Base-by-base conservation (phyloP, 2,888 invertebrate genomes). In the Pandemis corylana region DNA sequence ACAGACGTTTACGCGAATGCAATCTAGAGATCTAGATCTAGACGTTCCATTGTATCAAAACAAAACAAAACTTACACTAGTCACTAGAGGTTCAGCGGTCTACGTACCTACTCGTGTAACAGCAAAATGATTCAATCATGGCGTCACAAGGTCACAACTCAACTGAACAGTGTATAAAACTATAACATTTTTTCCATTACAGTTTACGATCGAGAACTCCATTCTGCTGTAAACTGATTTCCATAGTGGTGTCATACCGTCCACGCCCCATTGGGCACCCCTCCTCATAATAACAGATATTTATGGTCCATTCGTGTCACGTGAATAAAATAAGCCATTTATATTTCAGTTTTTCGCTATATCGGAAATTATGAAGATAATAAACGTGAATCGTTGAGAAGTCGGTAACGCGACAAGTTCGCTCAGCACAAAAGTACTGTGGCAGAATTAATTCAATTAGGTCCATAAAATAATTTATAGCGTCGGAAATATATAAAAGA, bases 181-280 rank as follows among this genome's bases (percentile, higher is more conserved):
- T 70, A 62, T 71, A 53, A 67, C 61, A 70, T 71, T 71, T 75
- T 49, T 71, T 71, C 70, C 67, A 75, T 75, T 75, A 70, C 67
- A 67, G 70, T 75, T 71, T 75, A 75, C 70, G 75, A 62, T 41
- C 75, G 61, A 62, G 70, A 51, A 76, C 72, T 77, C 73, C 78
- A 76, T 77, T 81, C 77, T 77, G 42, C 68, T 72, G 76, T 78
- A 77, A 76, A 78, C 76, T 83, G 81, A 84, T 89, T 88, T 85
- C 82, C 84, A 87, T 85, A 81, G 81, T 77, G 77, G 79, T 82
- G 81, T 65, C 74, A 78, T 77, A 78, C 79, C 77, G 73, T 77
- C 78, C 80, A 82, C 82, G 81, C 85, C 84, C 86, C 82, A 82
- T 83, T 82, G 83, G 79, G 78, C 82, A 81, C 83, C 78, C 77